Percentiles rank a stretch among this genome's conserved stretches.
Evolutionary conservation across 2,888 invertebrate genomes (phyloP).

Genomic region (Caenorhabditis sp.): DNA sequence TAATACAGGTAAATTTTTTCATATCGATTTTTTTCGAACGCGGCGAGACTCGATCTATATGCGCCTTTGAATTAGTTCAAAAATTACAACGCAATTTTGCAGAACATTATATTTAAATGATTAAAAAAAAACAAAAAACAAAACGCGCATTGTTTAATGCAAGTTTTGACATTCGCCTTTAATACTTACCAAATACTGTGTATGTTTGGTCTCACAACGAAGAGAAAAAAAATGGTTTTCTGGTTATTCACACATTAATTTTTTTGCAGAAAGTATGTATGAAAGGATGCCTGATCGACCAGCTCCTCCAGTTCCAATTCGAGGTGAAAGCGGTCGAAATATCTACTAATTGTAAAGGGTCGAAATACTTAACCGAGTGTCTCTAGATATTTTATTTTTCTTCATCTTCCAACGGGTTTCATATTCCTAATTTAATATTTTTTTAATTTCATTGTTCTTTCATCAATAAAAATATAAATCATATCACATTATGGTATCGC

Average conservation of each 20-base stretch:
- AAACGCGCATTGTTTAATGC: too few species aligned
- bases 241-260: neutral
- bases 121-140: too few species aligned
- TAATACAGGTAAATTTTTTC: constrained; percentile 13
- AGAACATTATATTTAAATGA: too few species aligned
- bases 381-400: neutral
- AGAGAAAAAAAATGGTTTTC: too few species aligned
- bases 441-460: neutral
- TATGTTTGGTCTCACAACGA: too few species aligned
- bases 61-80: too few species aligned
- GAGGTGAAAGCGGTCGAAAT: constrained; percentile 29
- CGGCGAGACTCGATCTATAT: too few species aligned
- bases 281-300: constrained; percentile 42
- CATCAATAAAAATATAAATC: neutral
- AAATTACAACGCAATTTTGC: too few species aligned
- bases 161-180: too few species aligned
- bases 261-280: constrained; percentile 36
- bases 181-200: too few species aligned
- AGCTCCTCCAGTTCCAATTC: constrained; percentile 40
- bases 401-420: neutral
- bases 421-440: neutral
- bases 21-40: too few species aligned
- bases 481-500: constrained; percentile 21
- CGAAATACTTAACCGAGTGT: constrained; percentile 1
- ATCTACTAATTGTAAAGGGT: neutral